These are phyloP conservation scores for Halictus ligatus DNA, from an alignment of 2,888 invertebrate species.

Conservation along the genomic window DNA sequence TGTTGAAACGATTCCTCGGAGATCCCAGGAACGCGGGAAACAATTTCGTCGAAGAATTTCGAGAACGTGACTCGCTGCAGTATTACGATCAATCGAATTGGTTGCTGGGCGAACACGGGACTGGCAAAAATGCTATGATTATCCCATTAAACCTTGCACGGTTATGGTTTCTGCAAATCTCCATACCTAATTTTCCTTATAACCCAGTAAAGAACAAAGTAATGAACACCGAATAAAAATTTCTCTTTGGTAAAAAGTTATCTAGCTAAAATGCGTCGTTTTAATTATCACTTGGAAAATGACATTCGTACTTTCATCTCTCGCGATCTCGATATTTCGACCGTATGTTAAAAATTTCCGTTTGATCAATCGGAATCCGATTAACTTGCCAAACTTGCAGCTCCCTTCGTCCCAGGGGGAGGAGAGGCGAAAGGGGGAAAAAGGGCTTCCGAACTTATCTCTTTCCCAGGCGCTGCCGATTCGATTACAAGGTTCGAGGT, in stretches of 20 bases:
- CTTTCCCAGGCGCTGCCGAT: background rate
- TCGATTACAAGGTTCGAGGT: background rate
- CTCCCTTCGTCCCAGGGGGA: background rate
- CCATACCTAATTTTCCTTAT: background rate
- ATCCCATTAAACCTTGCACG: background rate
- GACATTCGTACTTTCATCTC: background rate
- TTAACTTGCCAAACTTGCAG: background rate
- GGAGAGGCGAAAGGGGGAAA: too few relatives aligned
- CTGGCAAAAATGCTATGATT: background rate
- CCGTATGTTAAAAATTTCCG: background rate
- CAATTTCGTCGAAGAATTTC: background rate
- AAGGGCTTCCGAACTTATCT: background rate
- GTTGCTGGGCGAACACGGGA: background rate
- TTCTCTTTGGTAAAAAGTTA: background rate
- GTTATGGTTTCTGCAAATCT: background rate
- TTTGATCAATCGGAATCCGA: background rate
- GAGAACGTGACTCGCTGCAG: background rate
- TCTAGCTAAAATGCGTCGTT: background rate
- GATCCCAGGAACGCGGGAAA: background rate
- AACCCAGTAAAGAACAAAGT: background rate
- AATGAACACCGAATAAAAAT: background rate
- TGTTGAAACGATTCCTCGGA: background rate
- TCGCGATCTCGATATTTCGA: background rate
- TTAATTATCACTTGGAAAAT: background rate
- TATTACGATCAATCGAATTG: slow-evolving; percentile 12